Percentiles rank a stretch among this genome's conserved stretches.
Conservation (phyloP, 1,140 invertebrate genomes). For the Parapsyche elsis region DNA sequence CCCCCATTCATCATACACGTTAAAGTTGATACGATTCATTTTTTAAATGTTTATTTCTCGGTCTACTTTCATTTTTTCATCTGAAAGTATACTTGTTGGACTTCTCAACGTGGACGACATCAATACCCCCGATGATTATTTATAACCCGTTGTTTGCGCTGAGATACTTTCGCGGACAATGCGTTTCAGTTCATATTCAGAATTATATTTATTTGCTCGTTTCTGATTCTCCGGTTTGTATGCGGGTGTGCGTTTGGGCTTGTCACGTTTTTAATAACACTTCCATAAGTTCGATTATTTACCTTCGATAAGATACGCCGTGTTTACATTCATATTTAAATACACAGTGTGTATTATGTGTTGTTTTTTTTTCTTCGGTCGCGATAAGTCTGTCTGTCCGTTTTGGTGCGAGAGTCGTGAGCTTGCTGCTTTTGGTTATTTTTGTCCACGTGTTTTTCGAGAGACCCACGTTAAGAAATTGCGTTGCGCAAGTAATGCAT, state of each 20-base stretch:
- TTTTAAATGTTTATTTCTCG: neutral
- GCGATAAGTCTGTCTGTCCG: neutral
- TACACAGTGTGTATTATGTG: neutral
- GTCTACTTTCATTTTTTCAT: conserved; percentile 2
- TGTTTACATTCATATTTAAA: conserved; percentile 1
- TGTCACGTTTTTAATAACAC: neutral
- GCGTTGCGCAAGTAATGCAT: neutral
- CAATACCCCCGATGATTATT: conserved; percentile 15
- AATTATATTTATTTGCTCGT: no score
- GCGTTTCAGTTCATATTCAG: neutral
- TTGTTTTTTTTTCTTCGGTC: neutral
- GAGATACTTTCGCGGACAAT: conserved; percentile 1
- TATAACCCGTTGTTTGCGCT: neutral
- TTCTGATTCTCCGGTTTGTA: no score
- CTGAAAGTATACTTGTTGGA: no score
- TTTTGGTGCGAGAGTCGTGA: neutral
- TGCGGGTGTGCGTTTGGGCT: no score
- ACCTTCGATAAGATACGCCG: neutral
- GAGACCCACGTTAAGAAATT: conserved; percentile 6
- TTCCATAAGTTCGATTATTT: neutral
- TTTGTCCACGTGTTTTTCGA: neutral
- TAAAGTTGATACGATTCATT: no score
- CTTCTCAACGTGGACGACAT: neutral
- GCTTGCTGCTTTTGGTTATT: neutral
- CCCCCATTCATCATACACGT: neutral